phyloP scores from a whole-genome alignment of 1,140 invertebrate species.

The Episyrphus balteatus region DNA sequence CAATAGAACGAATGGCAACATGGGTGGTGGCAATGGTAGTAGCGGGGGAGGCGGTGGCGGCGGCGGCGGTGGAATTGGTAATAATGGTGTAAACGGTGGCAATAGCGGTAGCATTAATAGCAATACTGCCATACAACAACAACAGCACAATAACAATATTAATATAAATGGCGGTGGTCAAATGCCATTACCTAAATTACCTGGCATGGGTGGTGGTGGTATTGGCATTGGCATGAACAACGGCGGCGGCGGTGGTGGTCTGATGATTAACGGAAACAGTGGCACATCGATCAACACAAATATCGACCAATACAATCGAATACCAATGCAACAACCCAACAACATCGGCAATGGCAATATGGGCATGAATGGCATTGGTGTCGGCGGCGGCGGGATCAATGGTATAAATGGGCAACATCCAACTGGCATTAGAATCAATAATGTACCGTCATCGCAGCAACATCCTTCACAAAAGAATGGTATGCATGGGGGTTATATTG shows the following conservation, averaged over 20 bases:
- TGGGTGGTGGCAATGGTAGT: conserved; percentile 35
- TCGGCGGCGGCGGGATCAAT: conserved; percentile 11
- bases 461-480: conserved; percentile 27
- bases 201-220: not conserved
- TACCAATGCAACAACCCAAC: conserved; percentile 28
- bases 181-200: not conserved
- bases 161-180: conserved; percentile 14
- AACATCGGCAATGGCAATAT: conserved; percentile 15
- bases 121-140: conserved; percentile 9
- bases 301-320: conserved; percentile 32
- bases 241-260: conserved; percentile 2
- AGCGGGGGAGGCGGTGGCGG: conserved; percentile 39
- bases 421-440: conserved; percentile 33
- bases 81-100: conserved; percentile 7
- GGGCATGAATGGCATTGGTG: conserved; percentile 7
- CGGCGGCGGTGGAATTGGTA: conserved; percentile 30
- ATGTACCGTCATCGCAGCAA: conserved; percentile 30
- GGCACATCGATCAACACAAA: conserved; percentile 31
- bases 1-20: conserved; percentile 22
- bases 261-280: conserved; percentile 13
- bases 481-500: conserved; percentile 8
- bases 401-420: conserved; percentile 25
- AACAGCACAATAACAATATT: conserved; percentile 9
- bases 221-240: conserved; percentile 2
- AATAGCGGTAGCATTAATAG: conserved; percentile 9